phyloP scores from a whole-genome alignment of 2,888 invertebrate genomes.

The Volucella inanis region DNA sequence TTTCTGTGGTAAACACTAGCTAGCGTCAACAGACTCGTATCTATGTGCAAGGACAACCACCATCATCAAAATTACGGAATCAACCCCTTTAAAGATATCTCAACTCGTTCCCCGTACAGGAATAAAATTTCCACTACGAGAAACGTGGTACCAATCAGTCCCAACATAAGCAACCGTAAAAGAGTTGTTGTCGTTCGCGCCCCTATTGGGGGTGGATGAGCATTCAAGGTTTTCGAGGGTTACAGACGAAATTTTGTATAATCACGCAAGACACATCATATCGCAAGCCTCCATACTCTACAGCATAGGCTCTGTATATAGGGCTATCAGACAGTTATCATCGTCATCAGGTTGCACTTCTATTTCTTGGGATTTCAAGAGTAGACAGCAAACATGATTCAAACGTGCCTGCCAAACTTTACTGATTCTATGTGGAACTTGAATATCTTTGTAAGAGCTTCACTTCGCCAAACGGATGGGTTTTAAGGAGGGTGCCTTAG shows the following conservation, averaged over 20 bases:
- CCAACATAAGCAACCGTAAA: constrained; percentile 71
- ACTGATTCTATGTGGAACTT: constrained; percentile 35
- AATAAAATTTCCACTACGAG: constrained; percentile 32
- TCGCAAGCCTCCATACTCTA: constrained; percentile 25
- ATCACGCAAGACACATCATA: constrained; percentile 67
- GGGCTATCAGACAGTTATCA: constrained; percentile 51
- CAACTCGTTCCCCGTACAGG: constrained; percentile 1
- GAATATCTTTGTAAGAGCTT: constrained; percentile 22
- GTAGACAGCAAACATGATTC: constrained; percentile 69
- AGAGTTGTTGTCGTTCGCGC: constrained; percentile 37
- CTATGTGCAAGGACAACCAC: constrained; percentile 23
- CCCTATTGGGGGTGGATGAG: constrained; percentile 20
- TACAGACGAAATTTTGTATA: constrained; percentile 45
- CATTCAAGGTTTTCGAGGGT: constrained; percentile 8
- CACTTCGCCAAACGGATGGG: background rate
- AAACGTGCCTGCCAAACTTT: constrained; percentile 64
- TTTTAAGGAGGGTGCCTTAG: background rate
- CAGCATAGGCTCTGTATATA: constrained; percentile 4
- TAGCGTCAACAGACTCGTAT: constrained; percentile 2
- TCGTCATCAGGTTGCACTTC: constrained; percentile 69
- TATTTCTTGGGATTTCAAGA: constrained; percentile 60
- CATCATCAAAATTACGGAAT: constrained; percentile 13
- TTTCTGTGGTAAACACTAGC: constrained; percentile 26
- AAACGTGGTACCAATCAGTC: constrained; percentile 73
- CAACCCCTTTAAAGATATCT: constrained; percentile 32